phyloP scores from a whole-genome alignment of 2,113 vertebrate species.

The Noctilio leporinus region DNA sequence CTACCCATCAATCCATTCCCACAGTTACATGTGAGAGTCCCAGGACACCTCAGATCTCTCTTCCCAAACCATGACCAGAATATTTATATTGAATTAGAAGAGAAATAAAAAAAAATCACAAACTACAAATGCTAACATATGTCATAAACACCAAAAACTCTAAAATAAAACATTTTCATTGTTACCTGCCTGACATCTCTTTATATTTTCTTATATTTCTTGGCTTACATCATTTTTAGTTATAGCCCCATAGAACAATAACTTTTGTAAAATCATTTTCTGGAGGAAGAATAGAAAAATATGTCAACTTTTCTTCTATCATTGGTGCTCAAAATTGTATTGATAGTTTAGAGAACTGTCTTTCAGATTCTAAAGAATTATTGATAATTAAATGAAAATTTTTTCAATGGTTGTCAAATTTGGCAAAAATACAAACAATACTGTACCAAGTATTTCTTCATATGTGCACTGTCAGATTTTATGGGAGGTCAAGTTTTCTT shows the following conservation, averaged over 20 bases:
- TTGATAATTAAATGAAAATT: background rate
- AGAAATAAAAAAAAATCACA: background rate
- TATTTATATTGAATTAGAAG: background rate
- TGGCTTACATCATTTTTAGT: background rate
- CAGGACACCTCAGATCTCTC: background rate
- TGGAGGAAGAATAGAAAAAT: background rate
- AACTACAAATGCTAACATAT: background rate
- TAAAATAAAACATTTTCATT: background rate
- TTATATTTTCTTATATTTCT: background rate
- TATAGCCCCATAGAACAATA: background rate
- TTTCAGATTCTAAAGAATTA: background rate
- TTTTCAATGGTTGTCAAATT: background rate
- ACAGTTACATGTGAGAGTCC: background rate
- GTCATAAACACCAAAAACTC: background rate
- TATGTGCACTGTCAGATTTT: background rate
- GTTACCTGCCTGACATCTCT: background rate
- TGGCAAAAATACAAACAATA: background rate
- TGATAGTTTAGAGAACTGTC: background rate
- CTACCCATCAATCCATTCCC: background rate
- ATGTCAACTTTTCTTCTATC: background rate
- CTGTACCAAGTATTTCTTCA: background rate
- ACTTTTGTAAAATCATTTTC: background rate
- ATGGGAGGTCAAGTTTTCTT: background rate
- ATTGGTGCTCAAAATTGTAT: background rate
- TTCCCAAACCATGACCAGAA: background rate